Evolutionary conservation across 1,140 invertebrate genomes (phyloP).

Genomic region (Melanaphis sacchari): DNA sequence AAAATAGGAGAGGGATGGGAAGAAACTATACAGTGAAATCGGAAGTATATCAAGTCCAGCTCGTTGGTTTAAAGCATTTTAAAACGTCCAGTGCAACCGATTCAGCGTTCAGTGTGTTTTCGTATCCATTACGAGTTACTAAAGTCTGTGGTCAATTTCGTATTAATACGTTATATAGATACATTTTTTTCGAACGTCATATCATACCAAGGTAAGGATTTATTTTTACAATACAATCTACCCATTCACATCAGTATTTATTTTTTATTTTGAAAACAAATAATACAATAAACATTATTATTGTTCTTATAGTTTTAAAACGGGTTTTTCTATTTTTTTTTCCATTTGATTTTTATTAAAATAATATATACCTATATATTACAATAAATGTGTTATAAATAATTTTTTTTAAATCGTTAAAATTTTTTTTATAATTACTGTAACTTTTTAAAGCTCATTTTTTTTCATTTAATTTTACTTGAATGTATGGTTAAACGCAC

Average conservation of each 20-base stretch:
- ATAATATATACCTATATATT: background rate
- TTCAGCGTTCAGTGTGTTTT: slow-evolving; percentile 47
- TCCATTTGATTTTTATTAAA: background rate
- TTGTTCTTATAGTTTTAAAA: background rate
- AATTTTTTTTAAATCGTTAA: background rate
- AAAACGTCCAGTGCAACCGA: slow-evolving; percentile 41
- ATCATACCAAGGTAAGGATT: background rate
- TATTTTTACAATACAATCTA: background rate
- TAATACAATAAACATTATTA: background rate
- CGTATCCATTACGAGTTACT: background rate
- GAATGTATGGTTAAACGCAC: background rate
- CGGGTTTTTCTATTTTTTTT: background rate
- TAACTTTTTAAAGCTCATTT: background rate
- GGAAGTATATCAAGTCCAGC: slow-evolving; percentile 47
- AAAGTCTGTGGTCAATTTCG: background rate
- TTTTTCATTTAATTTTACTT: background rate
- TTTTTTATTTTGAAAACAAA: background rate
- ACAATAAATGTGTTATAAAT: background rate
- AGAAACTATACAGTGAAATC: slow-evolving; percentile 47
- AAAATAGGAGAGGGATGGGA: slow-evolving; percentile 39
- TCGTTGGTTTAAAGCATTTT: slow-evolving; percentile 43
- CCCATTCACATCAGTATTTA: background rate
- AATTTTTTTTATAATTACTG: background rate
- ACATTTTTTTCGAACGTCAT: background rate
- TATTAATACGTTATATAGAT: background rate